Base-by-base conservation (phyloP, 2,797 vertebrate species). In the Apodemus agrarius region DNA sequence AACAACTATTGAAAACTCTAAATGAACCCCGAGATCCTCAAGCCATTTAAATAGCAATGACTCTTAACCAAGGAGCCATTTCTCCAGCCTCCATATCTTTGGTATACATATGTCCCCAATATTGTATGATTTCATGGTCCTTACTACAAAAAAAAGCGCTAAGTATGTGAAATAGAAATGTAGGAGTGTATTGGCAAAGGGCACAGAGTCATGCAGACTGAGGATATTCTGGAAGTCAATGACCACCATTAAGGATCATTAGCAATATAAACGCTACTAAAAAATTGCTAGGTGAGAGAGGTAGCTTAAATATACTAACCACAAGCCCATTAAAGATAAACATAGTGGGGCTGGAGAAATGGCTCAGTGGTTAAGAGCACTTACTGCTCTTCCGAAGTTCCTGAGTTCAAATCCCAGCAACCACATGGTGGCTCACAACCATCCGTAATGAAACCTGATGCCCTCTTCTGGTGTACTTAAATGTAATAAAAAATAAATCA, bases 1-100 rank as follows among this genome's bases (percentile, higher is more conserved):
- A 94, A 75, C 81, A 78, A 96, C 89, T 87, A 93, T 49, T 93
- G 31, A 84, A 91, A 93, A 84, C 87, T 87, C 52, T 90, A 79
- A 89, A 96, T 24, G 57, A 95, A 21, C 26, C 54, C n/a, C 40
- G 49, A 75, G 84, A 84, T 54, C 72, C 2, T 34, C n/a, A 82
- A 74, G n/a, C 0, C 79, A 69, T 69, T 91, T 90, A 86, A 90
- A 49, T 49, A 49, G 46, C 17, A 65, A 65, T 29, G 16, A 7
- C 59, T 65, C 59, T 46, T 65, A 84, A 31, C 82, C 29, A 46
- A 21, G 22, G 29, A 65, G 29, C 11, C 40, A 46, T 49, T 65
- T 43, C 61, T 34, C 31, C 10, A 65, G 61, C 40, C 29, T 84
- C 16, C 49, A 29, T 78, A 83, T 74, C 40, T 91, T 57, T n/a